Conservation (phyloP, 1,140 invertebrate species). For the Planococcus citri region DNA sequence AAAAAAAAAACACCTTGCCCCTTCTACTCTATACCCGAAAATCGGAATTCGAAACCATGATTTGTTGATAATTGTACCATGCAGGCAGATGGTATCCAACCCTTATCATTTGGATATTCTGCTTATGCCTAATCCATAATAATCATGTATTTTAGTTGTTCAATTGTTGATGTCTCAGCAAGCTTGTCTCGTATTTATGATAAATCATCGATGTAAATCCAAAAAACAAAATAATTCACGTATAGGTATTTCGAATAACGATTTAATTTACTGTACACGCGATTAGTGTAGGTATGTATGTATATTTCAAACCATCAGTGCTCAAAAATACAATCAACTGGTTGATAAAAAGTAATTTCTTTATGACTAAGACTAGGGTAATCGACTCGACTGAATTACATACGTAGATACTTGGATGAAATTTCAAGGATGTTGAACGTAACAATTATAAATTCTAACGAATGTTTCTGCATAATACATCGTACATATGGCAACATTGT, state of each 20-base stretch:
- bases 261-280: no score
- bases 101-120: slow-evolving; percentile 86
- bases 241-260: no score
- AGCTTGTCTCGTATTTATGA: no score
- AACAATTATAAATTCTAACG: slow-evolving; percentile 61
- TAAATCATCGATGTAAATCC: no score
- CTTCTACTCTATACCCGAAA: slow-evolving; percentile 84
- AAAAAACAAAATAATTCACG: no score
- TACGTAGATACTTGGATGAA: not conserved
- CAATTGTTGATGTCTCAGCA: no score
- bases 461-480: slow-evolving; percentile 64
- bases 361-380: not conserved
- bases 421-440: slow-evolving; percentile 47
- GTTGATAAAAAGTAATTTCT: no score
- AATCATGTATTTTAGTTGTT: slow-evolving; percentile 41
- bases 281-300: no score
- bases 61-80: slow-evolving; percentile 97
- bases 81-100: slow-evolving; percentile 91
- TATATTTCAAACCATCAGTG: no score
- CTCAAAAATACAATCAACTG: no score
- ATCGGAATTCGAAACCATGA: slow-evolving; percentile 95
- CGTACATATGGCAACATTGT: slow-evolving; percentile 77
- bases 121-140: slow-evolving; percentile 68
- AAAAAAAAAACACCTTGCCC: no score
- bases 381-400: no score